These are phyloP conservation scores for Motacilla alba DNA, from an alignment of 2,113 vertebrate genomes.

Conservation along the genomic window DNA sequence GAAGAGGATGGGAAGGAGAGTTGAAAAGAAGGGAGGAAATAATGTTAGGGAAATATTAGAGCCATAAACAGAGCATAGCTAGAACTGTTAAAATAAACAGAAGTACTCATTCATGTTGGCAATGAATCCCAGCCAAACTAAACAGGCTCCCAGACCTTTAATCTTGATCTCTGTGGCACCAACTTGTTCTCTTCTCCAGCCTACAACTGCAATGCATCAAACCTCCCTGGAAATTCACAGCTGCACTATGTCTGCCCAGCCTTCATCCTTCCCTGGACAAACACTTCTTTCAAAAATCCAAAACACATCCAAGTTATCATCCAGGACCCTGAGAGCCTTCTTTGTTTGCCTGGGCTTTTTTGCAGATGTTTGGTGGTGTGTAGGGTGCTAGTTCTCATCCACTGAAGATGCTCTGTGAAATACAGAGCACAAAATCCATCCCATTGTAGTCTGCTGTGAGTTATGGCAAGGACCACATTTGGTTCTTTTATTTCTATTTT, in stretches of 20 bases:
- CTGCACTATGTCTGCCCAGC: not conserved
- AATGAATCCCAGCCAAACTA: conserved; percentile 6
- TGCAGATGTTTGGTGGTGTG: not conserved
- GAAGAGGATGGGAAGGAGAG: not conserved
- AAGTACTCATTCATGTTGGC: not conserved
- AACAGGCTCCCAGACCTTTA: not conserved
- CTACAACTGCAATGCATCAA: not conserved
- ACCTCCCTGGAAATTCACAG: conserved; percentile 6
- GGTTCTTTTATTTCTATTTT: not conserved
- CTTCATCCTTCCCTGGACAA: conserved; percentile 7
- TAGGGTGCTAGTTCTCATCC: not conserved
- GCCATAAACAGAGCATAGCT: not conserved
- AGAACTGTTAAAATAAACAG: conserved; percentile 29
- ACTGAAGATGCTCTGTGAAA: not conserved
- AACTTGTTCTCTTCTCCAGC: not conserved
- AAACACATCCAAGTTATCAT: not conserved
- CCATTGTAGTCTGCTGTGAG: not conserved
- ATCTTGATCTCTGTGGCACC: not conserved
- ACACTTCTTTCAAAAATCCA: conserved; percentile 15
- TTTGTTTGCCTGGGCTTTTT: conserved; percentile 9
- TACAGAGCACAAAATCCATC: not conserved
- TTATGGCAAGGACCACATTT: not conserved
- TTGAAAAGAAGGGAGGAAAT: not conserved
- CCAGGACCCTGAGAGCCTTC: not conserved
- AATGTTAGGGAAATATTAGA: not conserved